A percentile compares a stretch with the other conserved stretches of the same genome.
phyloP scores from a whole-genome alignment of 2,113 vertebrate genomes.

The Hippocampus guttulatus region DNA sequence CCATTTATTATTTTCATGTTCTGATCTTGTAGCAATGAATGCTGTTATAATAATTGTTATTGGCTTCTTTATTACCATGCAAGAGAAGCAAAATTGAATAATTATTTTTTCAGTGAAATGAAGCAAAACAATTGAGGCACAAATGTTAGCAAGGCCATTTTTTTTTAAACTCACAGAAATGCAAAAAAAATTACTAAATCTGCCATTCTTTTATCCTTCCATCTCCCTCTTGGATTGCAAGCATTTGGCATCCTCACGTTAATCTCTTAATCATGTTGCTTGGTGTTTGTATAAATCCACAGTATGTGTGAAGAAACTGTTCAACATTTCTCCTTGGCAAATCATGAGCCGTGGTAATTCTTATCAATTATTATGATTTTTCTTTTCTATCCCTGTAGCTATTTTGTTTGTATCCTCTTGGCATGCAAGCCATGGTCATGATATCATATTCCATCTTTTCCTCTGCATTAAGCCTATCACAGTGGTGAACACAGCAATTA shows the following conservation, averaged over 20 bases:
- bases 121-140: too few relatives aligned
- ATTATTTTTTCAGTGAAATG: too few relatives aligned
- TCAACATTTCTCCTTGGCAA: constrained; percentile 37
- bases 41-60: too few relatives aligned
- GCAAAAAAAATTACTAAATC: too few relatives aligned
- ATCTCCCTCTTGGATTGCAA: constrained; percentile 9
- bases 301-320: constrained; percentile 33
- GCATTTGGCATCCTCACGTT: constrained; percentile 17
- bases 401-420: constrained; percentile 20
- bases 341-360: constrained; percentile 29
- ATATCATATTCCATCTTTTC: neutral
- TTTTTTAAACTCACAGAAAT: too few relatives aligned
- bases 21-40: too few relatives aligned
- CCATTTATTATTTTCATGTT: too few relatives aligned
- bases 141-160: too few relatives aligned
- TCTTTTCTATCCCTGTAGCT: constrained; percentile 14
- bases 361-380: constrained; percentile 9
- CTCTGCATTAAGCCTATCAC: neutral
- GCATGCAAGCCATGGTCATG: neutral
- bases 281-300: constrained; percentile 27
- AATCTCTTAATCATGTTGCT: constrained; percentile 41
- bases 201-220: neutral
- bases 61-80: too few relatives aligned
- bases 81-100: too few relatives aligned
- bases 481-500: neutral